Base-by-base conservation (phyloP, 2,113 vertebrate genomes). In the Capreolus pygargus region DNA sequence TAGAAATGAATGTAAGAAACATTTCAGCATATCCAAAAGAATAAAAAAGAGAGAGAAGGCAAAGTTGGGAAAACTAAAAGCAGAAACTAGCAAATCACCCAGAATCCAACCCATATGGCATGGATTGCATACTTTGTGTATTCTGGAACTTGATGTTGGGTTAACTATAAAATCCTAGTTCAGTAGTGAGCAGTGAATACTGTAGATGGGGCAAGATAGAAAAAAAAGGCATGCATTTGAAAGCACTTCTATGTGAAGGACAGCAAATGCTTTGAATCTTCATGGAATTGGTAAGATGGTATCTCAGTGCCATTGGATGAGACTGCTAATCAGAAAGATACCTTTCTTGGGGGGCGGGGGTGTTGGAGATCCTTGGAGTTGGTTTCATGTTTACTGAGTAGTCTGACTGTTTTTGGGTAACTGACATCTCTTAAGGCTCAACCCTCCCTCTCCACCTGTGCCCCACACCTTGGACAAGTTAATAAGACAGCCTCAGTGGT, bases 41-140 rank as follows among this genome's bases (percentile, higher is more conserved):
- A 50, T 39, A 94, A 91, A 89, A 94, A 79, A 39, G 84, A 91
- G 57, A 58, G 78, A 89, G 17, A 45, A 94, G 83, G 2, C 17
- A 54, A 74, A 74, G 39, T 60, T 21, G 54, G 23, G 86, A 89
- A 39, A 78, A 78, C 28, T 12, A 84, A 78, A 58, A 17, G 27
- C 2, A 64, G 54, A 94, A 50, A 57, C 16, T 50, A 84, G 50
- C 45, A 57, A 76, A 91, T 23, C 33, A 25, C 13, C 13, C 6
- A 57, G 36, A 87, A 57, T 43, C 39, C 28, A 83, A 76, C 54
- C 7, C 6, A 36, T 4, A 0, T 52, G 16, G 43, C 43, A 23
- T 7, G 23, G n/a, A 88, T 47, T 33, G 25, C 15, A 2, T n/a
- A 33, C 25, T 54, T 1, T 50, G 43, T 43, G 43, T 43, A 3